Conservation (phyloP, 1,140 invertebrate species). For the Mya arenaria region DNA sequence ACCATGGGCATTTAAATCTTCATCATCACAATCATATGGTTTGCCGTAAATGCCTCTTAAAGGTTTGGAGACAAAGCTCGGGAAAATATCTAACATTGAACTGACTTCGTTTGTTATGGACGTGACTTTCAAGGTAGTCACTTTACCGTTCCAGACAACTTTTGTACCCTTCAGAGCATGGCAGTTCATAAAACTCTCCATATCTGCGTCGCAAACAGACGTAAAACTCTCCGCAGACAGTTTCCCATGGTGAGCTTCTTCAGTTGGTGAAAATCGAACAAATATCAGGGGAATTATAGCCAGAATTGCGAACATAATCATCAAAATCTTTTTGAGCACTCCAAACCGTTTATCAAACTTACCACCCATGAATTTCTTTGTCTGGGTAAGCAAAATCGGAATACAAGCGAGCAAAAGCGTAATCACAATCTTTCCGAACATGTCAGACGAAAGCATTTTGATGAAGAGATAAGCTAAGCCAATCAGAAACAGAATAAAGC, state of each 20-base stretch:
- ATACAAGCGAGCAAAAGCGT: constrained; percentile 67
- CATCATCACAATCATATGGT: constrained; percentile 62
- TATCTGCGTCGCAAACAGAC: constrained; percentile 60
- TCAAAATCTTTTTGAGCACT: constrained; percentile 68
- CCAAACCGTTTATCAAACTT: constrained; percentile 65
- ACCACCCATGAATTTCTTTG: constrained; percentile 70
- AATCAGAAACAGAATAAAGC: constrained; percentile 59
- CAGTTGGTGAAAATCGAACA: constrained; percentile 63
- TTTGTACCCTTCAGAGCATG: constrained; percentile 66
- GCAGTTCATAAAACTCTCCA: constrained; percentile 64
- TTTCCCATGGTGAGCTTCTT: constrained; percentile 39
- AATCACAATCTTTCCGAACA: constrained; percentile 73
- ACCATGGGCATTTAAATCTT: constrained; percentile 50
- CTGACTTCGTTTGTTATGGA: constrained; percentile 71
- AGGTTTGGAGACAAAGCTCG: constrained; percentile 67
- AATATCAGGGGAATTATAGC: constrained; percentile 72
- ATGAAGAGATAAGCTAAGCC: constrained; percentile 60
- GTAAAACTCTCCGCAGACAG: constrained; percentile 67
- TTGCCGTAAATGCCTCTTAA: constrained; percentile 74
- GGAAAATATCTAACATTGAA: constrained; percentile 67
- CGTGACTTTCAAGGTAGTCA: constrained; percentile 63
- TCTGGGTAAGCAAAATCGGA: constrained; percentile 71
- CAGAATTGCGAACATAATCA: constrained; percentile 71
- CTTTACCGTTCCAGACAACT: constrained; percentile 68
- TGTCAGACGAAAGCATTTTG: constrained; percentile 65